These are phyloP conservation scores for Brachycybe producta DNA, from an alignment of 2,888 invertebrate genomes.

Conservation along the genomic window DNA sequence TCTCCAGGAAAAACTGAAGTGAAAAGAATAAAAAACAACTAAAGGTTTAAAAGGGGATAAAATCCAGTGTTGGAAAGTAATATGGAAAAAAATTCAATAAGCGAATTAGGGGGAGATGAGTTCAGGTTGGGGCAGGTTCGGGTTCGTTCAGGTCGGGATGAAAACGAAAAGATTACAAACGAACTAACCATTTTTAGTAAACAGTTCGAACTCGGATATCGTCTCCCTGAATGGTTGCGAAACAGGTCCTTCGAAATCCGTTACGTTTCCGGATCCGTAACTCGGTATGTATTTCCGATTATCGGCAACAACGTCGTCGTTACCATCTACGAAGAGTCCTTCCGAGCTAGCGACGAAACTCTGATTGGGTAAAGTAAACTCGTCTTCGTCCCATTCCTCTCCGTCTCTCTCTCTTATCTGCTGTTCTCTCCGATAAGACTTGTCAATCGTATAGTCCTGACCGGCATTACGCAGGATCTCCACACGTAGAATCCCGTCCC, in stretches of 20 bases:
- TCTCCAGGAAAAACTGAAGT: conserved; percentile 38
- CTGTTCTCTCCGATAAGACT: conserved; percentile 70
- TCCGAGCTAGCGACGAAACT: no score
- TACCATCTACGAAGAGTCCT: background rate
- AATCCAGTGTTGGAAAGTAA: background rate
- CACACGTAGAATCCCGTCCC: conserved; percentile 84
- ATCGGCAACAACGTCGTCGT: background rate
- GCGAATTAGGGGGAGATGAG: no score
- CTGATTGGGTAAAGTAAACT: conserved; percentile 22
- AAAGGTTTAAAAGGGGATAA: background rate
- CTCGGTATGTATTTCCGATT: background rate
- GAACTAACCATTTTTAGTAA: conserved; percentile 43
- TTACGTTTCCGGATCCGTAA: background rate
- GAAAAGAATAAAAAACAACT: conserved; percentile 10
- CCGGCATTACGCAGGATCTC: conserved; percentile 48
- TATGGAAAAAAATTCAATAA: no score
- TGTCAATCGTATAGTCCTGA: conserved; percentile 61
- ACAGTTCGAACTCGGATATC: conserved; percentile 45
- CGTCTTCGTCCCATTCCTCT: conserved; percentile 27
- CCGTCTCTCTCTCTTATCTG: conserved; percentile 47
- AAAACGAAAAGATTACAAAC: conserved; percentile 7
- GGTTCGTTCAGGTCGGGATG: no score
- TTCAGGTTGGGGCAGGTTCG: no score
- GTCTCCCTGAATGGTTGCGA: conserved; percentile 28
- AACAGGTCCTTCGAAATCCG: background rate